These are phyloP conservation scores for Phortica okadai DNA, from an alignment of 2,888 invertebrate species.

Conservation along the genomic window DNA sequence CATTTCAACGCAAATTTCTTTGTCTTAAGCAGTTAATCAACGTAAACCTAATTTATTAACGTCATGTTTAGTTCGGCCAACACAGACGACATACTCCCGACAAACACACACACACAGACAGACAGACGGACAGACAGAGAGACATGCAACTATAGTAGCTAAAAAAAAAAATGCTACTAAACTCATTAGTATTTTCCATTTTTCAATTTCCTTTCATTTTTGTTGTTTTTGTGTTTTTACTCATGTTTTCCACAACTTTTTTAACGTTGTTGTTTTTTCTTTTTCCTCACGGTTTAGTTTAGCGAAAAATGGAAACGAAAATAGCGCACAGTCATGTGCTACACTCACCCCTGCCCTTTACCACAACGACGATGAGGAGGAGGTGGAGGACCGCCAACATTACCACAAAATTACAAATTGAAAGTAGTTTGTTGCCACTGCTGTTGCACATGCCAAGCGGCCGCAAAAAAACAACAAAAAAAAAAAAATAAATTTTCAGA, in stretches of 20 bases:
- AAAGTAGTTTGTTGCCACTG: constrained; percentile 63
- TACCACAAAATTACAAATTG: constrained; percentile 68
- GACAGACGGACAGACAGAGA: neutral
- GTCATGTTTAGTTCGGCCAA: constrained; percentile 40
- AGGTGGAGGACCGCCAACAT: constrained; percentile 46
- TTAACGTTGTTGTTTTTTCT: constrained; percentile 33
- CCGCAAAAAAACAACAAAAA: constrained; percentile 18
- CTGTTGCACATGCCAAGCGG: constrained; percentile 64
- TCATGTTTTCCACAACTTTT: constrained; percentile 15
- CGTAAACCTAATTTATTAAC: constrained; percentile 45
- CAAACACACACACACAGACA: constrained; percentile 2
- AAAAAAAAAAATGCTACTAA: constrained; percentile 35
- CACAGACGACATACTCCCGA: neutral
- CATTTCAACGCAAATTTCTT: constrained; percentile 36
- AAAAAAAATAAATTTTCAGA: neutral
- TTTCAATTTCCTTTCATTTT: constrained; percentile 48
- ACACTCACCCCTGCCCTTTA: constrained; percentile 22
- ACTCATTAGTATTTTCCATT: constrained; percentile 59
- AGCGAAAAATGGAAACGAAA: constrained; percentile 53
- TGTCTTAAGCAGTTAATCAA: constrained; percentile 46
- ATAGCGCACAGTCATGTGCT: constrained; percentile 18
- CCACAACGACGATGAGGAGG: neutral
- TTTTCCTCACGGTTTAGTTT: constrained; percentile 4
- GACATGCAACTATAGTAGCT: neutral
- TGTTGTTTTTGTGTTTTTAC: constrained; percentile 2